A percentile compares a stretch with the other conserved stretches of the same genome.
phyloP scores from a whole-genome alignment of 2,113 vertebrate species.

The Calonectris borealis region DNA sequence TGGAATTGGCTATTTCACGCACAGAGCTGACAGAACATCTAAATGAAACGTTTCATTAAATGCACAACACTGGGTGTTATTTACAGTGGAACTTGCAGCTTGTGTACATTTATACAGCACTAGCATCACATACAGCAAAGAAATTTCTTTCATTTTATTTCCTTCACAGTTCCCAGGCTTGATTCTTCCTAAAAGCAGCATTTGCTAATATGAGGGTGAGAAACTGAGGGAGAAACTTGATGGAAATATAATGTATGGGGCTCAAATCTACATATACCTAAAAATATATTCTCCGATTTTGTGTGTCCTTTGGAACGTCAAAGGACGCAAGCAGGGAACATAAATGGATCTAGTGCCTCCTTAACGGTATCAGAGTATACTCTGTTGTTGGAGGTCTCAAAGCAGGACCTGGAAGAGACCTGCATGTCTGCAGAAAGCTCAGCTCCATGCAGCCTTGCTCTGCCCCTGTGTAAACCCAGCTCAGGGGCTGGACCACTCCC shows the following conservation, averaged over 20 bases:
- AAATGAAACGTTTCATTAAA: constrained; percentile 14
- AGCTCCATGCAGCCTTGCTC: background rate
- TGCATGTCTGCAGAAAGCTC: background rate
- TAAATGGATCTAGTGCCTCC: background rate
- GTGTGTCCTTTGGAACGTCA: background rate
- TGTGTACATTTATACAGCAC: background rate
- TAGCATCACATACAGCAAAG: background rate
- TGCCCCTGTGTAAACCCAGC: background rate
- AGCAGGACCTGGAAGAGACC: background rate
- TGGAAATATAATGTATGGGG: background rate
- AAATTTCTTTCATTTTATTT: background rate
- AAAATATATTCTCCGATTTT: background rate
- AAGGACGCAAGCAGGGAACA: background rate
- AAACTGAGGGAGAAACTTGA: background rate
- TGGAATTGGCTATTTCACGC: constrained; percentile 33
- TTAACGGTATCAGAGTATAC: background rate
- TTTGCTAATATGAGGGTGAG: background rate
- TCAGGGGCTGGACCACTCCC: background rate
- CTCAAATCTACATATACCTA: background rate
- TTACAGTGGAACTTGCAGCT: constrained; percentile 36
- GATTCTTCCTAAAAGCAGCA: constrained; percentile 4
- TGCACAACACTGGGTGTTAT: background rate
- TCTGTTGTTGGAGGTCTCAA: background rate
- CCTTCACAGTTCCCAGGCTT: background rate
- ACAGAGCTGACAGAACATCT: background rate